Evolutionary conservation across 2,113 vertebrate species (phyloP).

Genomic region (Tautogolabrus adspersus): DNA sequence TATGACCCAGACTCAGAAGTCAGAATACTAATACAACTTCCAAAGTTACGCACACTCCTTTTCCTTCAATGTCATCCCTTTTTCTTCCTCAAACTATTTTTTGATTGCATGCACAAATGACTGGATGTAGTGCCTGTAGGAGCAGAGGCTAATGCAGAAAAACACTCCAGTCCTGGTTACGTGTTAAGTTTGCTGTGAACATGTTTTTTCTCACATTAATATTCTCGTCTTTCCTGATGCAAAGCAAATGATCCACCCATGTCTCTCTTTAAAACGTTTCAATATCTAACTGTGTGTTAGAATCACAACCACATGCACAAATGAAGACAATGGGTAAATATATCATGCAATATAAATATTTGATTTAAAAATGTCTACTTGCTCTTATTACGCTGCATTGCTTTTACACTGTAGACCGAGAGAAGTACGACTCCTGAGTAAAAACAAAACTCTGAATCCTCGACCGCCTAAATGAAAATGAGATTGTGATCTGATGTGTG

Average conservation of each 20-base stretch:
- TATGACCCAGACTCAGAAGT: slow-evolving; percentile 2
- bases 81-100: no score
- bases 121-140: no score
- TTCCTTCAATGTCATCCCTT: no score
- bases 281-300: not conserved
- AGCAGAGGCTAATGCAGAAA: not conserved
- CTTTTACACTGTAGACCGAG: slow-evolving; percentile 9
- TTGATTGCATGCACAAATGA: not conserved
- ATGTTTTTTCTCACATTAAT: not conserved
- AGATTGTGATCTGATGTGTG: slow-evolving; percentile 5
- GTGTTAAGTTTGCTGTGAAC: not conserved
- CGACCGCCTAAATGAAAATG: slow-evolving; percentile 7
- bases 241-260: not conserved
- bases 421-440: not conserved
- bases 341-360: not conserved
- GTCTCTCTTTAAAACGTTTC: not conserved
- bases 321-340: not conserved
- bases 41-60: not conserved
- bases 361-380: not conserved
- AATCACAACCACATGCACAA: not conserved
- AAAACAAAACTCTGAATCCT: not conserved
- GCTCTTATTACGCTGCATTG: not conserved
- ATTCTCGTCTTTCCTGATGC: no score
- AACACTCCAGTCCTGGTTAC: not conserved
- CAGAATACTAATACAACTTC: not conserved